Percentiles rank a stretch among this genome's conserved stretches.
Conservation (phyloP, 1,140 invertebrate genomes). For the Gryon sp. region DNA sequence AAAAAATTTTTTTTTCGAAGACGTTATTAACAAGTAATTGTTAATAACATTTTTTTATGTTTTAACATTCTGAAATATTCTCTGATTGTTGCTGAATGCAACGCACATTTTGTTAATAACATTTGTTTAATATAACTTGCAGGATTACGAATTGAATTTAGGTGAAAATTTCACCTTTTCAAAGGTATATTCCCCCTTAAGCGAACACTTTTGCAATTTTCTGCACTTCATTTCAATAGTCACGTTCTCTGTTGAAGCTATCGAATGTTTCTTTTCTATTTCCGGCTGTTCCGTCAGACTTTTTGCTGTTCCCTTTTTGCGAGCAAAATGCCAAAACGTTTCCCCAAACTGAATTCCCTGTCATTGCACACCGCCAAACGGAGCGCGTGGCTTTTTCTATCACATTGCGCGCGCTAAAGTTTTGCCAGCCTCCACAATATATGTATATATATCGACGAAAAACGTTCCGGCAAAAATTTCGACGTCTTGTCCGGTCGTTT, state of each 20-base stretch:
- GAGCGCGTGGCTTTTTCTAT: conserved; percentile 44
- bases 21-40: no score
- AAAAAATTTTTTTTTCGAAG: no score
- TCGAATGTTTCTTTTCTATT: conserved; percentile 57
- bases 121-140: no score
- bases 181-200: not conserved
- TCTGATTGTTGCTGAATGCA: no score
- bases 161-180: no score
- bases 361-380: conserved; percentile 55
- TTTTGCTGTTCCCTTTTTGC: conserved; percentile 46
- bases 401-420: conserved; percentile 21
- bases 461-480: conserved; percentile 23
- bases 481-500: conserved; percentile 41
- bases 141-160: no score
- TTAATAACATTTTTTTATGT: no score
- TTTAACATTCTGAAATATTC: no score
- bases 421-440: conserved; percentile 40
- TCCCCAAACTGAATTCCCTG: conserved; percentile 58
- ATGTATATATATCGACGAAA: conserved; percentile 29
- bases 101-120: no score
- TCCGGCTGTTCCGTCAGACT: conserved; percentile 36
- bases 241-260: conserved; percentile 51
- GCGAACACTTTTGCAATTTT: conserved; percentile 8
- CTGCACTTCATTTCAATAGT: conserved; percentile 55
- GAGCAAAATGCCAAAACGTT: conserved; percentile 57